Percentiles rank a stretch among this genome's conserved stretches.
These are phyloP conservation scores for Lochmaea capreae DNA, from an alignment of 2,888 invertebrate genomes.

Conservation along the genomic window DNA sequence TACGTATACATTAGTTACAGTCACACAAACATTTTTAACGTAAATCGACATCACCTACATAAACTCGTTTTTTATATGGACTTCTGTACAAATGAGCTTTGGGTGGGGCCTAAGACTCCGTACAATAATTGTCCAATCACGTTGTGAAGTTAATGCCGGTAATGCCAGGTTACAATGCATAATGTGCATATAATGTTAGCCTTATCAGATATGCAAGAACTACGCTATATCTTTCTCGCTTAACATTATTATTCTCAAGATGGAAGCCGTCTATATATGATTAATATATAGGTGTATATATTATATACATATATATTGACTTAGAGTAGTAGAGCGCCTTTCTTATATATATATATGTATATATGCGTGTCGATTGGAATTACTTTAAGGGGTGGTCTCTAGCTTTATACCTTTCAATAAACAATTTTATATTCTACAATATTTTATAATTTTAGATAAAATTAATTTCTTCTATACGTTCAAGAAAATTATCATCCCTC, in stretches of 20 bases:
- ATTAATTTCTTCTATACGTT: too few species aligned
- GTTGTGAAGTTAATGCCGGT: slow-evolving; percentile 65
- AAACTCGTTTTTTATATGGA: slow-evolving; percentile 58
- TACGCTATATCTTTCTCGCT: slow-evolving; percentile 58
- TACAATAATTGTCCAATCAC: slow-evolving; percentile 66
- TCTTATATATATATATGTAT: background rate
- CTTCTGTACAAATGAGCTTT: slow-evolving; percentile 54
- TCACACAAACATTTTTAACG: slow-evolving; percentile 51
- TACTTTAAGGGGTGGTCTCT: slow-evolving; percentile 27
- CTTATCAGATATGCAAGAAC: slow-evolving; percentile 59
- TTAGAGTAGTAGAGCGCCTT: slow-evolving; percentile 19
- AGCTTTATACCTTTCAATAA: too few species aligned
- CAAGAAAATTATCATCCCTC: too few species aligned
- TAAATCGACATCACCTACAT: slow-evolving; percentile 29
- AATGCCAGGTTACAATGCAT: slow-evolving; percentile 65
- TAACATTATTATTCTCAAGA: slow-evolving; percentile 62
- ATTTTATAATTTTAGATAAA: too few species aligned
- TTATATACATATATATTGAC: slow-evolving; percentile 17
- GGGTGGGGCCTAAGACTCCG: slow-evolving; percentile 64
- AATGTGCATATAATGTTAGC: slow-evolving; percentile 63
- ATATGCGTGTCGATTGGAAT: slow-evolving; percentile 27
- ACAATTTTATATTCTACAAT: too few species aligned
- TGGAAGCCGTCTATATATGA: slow-evolving; percentile 64
- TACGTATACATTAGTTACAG: slow-evolving; percentile 63
- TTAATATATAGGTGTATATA: slow-evolving; percentile 35